Percentiles rank a stretch among this genome's conserved stretches.
phyloP scores from a whole-genome alignment of 2,888 invertebrate species.

The Agapetus fuscipes region DNA sequence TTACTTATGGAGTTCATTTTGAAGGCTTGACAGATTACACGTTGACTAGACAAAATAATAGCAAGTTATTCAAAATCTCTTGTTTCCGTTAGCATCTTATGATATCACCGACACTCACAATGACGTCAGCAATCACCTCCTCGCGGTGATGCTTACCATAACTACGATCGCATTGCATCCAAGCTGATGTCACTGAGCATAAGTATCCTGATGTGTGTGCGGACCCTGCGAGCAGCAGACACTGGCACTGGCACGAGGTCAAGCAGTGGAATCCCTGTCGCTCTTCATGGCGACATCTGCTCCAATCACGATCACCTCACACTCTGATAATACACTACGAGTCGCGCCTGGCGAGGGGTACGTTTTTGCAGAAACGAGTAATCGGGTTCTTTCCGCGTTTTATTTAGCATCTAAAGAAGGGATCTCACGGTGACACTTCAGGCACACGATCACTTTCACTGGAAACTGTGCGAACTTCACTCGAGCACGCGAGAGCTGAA shows the following conservation, averaged over 20 bases:
- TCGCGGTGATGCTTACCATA: background rate
- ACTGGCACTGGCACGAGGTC: background rate
- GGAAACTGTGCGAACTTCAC: background rate
- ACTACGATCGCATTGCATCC: background rate
- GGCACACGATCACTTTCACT: background rate
- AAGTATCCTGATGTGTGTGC: too few species aligned
- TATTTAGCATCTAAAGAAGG: background rate
- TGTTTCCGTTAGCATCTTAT: too few species aligned
- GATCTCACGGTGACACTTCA: background rate
- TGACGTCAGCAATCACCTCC: background rate
- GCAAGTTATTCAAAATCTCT: too few species aligned
- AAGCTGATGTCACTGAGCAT: background rate
- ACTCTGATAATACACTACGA: background rate
- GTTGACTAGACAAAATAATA: too few species aligned
- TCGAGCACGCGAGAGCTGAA: background rate
- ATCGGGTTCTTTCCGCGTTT: background rate
- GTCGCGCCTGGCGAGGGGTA: background rate
- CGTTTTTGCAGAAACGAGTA: background rate
- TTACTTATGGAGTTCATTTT: slow-evolving; percentile 12
- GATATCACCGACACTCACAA: background rate
- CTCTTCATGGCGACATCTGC: background rate
- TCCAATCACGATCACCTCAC: background rate
- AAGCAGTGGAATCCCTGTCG: background rate
- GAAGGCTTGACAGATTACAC: background rate
- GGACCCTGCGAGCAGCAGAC: too few species aligned